Percentiles rank a stretch among this genome's conserved stretches.
Evolutionary conservation across 2,797 vertebrate species (phyloP).

Genomic region (Peromyscus eremicus): DNA sequence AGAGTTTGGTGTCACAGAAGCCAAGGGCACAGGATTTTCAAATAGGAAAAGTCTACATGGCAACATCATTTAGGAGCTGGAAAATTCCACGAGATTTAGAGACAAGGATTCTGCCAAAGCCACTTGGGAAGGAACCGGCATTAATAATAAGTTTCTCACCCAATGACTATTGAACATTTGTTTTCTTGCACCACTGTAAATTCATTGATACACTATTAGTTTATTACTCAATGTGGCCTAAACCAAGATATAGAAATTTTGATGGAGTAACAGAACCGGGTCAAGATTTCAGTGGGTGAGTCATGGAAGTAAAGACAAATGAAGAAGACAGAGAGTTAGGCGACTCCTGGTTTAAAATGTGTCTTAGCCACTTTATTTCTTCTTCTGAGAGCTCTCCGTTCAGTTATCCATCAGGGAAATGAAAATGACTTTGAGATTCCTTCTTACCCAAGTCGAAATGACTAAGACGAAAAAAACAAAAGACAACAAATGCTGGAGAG

Average conservation of each 20-base stretch:
- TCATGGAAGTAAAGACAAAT: background rate
- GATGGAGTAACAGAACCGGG: background rate
- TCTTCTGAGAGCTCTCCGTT: background rate
- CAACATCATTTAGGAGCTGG: background rate
- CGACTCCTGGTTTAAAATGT: background rate
- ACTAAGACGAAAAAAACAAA: background rate
- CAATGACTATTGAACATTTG: background rate
- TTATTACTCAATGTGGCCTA: background rate
- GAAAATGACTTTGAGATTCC: background rate
- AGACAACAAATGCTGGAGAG: background rate
- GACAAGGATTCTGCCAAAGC: background rate
- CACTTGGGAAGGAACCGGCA: background rate
- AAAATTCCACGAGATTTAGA: background rate
- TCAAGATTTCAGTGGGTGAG: background rate
- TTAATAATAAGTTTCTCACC: background rate
- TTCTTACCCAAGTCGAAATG: background rate
- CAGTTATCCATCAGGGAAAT: background rate
- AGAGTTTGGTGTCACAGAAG: background rate
- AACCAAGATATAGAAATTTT: background rate
- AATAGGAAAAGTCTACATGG: background rate
- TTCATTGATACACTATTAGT: background rate
- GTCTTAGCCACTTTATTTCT: background rate
- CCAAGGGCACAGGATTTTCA: background rate
- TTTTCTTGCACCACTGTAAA: background rate
- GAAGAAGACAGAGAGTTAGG: background rate